These are phyloP conservation scores for Drosophila melanosoma DNA, from an alignment of 2,888 invertebrate genomes.

Conservation along the genomic window DNA sequence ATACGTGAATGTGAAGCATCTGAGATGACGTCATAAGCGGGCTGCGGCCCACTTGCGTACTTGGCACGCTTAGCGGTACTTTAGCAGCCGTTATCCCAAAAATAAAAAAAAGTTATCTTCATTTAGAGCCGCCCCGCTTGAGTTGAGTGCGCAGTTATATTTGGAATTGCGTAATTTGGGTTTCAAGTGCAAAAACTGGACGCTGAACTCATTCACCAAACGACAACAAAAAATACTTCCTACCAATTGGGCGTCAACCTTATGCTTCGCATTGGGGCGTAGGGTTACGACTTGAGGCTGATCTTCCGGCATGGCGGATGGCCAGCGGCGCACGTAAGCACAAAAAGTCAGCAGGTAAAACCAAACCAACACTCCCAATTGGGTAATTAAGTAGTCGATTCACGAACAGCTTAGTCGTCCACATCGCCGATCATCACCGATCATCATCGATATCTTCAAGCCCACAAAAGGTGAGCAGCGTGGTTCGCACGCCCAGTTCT, in stretches of 20 bases:
- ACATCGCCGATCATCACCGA: neutral
- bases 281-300: conserved; percentile 22
- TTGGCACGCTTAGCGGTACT: conserved; percentile 68
- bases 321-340: conserved; percentile 55
- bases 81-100: conserved; percentile 47
- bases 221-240: conserved; percentile 38
- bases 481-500: conserved; percentile 65
- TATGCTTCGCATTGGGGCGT: conserved; percentile 2
- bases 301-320: conserved; percentile 58
- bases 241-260: conserved; percentile 22
- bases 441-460: conserved; percentile 43
- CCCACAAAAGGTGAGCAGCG: conserved; percentile 34
- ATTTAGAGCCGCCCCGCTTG: conserved; percentile 25
- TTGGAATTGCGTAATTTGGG: conserved; percentile 76
- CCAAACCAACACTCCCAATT: conserved; percentile 5
- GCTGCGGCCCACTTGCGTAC: conserved; percentile 68
- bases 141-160: conserved; percentile 58
- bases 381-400: conserved; percentile 33
- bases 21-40: conserved; percentile 55
- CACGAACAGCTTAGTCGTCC: conserved; percentile 39
- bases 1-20: conserved; percentile 22
- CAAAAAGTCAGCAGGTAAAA: conserved; percentile 13
- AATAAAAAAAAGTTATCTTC: conserved; percentile 26
- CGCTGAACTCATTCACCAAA: conserved; percentile 58
- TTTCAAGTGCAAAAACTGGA: conserved; percentile 76